phyloP scores from a whole-genome alignment of 2,888 invertebrate genomes.

The Heteropelma amictum region DNA sequence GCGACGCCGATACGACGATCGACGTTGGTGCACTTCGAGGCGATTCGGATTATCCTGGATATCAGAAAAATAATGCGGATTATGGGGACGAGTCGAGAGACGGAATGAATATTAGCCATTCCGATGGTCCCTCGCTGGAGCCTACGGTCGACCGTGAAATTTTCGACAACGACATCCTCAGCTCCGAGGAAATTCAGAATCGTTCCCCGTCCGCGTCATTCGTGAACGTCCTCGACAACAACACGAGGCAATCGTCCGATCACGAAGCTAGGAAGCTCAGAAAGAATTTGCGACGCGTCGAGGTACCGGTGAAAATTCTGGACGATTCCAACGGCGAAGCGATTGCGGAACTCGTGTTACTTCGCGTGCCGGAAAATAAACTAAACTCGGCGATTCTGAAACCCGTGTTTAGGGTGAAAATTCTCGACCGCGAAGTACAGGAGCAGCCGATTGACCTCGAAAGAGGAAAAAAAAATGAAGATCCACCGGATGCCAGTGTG shows the following conservation, averaged over 20 bases:
- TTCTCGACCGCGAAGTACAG: conserved; percentile 40
- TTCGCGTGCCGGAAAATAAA: conserved; percentile 58
- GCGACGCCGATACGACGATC: conserved; percentile 14
- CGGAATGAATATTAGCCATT: neutral
- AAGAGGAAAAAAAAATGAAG: neutral
- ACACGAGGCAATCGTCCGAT: neutral
- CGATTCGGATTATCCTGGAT: neutral
- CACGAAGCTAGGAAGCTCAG: no score
- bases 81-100: neutral
- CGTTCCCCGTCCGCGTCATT: conserved; percentile 25
- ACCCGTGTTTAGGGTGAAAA: conserved; percentile 54
- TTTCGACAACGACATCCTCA: conserved; percentile 48
- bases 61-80: neutral
- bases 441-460: neutral
- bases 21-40: neutral
- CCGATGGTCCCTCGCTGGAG: neutral
- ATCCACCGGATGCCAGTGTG: conserved; percentile 56
- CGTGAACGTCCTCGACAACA: neutral
- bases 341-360: conserved; percentile 50
- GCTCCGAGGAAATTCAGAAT: conserved; percentile 42
- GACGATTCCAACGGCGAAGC: conserved; percentile 55
- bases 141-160: conserved; percentile 14
- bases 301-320: conserved; percentile 60
- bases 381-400: conserved; percentile 50
- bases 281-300: conserved; percentile 39